Evolutionary conservation across 2,797 vertebrate genomes (phyloP).

Genomic region (Sebastes cheni): DNA sequence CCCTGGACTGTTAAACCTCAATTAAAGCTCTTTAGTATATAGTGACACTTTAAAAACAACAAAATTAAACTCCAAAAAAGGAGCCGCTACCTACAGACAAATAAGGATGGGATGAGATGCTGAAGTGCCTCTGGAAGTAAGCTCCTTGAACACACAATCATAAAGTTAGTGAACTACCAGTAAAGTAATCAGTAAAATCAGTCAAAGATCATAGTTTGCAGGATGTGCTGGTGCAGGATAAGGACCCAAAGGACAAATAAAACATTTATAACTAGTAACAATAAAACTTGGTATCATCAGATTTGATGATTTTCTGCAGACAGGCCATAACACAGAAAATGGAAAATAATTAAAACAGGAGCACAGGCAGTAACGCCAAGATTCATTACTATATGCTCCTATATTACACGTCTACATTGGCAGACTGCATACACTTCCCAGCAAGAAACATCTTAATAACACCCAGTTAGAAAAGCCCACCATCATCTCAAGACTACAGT

Average conservation of each 20-base stretch:
- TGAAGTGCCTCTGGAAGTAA: neutral
- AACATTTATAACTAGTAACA: neutral
- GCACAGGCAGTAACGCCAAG: neutral
- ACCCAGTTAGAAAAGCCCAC: neutral
- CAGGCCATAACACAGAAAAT: neutral
- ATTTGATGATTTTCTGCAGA: neutral
- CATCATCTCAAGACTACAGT: neutral
- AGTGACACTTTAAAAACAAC: neutral
- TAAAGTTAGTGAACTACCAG: neutral
- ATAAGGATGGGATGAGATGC: neutral
- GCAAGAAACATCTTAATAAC: neutral
- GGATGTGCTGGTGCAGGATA: neutral
- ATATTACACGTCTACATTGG: neutral
- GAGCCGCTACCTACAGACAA: neutral
- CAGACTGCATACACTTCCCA: neutral
- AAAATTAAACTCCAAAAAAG: neutral
- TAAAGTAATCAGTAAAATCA: neutral
- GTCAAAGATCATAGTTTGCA: neutral
- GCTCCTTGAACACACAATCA: neutral
- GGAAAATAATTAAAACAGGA: neutral
- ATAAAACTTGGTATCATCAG: neutral
- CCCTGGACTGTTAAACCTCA: neutral
- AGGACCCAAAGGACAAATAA: neutral
- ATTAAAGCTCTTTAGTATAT: neutral
- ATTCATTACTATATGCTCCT: neutral